Conservation (phyloP, 23 tunicate species). For the Pegea sp. region DNA sequence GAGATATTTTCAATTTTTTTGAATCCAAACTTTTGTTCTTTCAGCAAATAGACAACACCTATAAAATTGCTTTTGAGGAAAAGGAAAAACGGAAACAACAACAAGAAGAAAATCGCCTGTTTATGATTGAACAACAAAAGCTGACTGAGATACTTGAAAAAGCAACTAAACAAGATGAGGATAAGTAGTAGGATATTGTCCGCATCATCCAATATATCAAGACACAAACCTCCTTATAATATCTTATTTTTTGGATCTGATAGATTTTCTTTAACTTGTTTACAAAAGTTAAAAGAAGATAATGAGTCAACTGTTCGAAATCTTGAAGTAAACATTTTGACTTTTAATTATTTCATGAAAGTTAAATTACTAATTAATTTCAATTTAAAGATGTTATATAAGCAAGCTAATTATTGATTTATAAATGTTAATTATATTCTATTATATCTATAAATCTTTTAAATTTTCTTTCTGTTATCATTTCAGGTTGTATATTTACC, state of each 20-base stretch:
- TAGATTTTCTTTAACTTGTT: constrained; percentile 15
- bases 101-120: constrained; percentile 11
- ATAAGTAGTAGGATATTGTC: background rate
- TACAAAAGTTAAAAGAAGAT: constrained; percentile 5
- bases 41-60: background rate
- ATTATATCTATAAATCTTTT: background rate
- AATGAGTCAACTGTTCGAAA: background rate
- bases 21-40: too few species aligned
- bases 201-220: background rate
- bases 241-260: constrained; percentile 33
- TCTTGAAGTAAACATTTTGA: too few species aligned
- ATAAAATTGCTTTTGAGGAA: constrained; percentile 11
- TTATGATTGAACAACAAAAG: constrained; percentile 7
- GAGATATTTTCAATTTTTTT: too few species aligned
- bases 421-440: too few species aligned
- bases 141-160: constrained; percentile 6
- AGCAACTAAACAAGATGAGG: constrained; percentile 2
- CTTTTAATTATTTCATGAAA: too few species aligned
- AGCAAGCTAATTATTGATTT: too few species aligned
- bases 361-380: too few species aligned
- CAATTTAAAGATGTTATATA: too few species aligned
- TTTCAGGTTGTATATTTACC: too few species aligned
- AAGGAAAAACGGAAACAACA: background rate
- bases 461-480: background rate
- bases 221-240: background rate